Conservation (phyloP, 2,888 invertebrate genomes). For the Parochlus steinenii region DNA sequence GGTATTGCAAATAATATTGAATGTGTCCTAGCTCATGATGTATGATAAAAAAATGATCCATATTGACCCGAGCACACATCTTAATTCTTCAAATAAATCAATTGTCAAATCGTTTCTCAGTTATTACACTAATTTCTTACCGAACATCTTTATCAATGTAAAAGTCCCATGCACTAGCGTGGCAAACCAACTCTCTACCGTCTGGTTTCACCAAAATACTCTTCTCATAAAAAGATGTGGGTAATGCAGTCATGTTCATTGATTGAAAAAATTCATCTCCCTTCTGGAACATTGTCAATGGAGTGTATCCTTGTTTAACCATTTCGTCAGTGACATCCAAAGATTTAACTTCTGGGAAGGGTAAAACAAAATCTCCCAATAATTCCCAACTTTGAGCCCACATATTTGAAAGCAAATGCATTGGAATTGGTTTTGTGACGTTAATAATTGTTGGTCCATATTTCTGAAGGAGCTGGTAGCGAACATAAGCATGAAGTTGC, state of each 20-base stretch:
- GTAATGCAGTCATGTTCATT: constrained; percentile 63
- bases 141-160: constrained; percentile 63
- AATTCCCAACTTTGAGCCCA: constrained; percentile 68
- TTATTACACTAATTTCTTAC: too few relatives aligned
- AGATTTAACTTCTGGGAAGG: constrained; percentile 51
- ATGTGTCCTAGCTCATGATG: constrained; percentile 57
- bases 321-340: constrained; percentile 60
- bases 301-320: constrained; percentile 56
- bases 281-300: constrained; percentile 61
- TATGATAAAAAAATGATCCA: constrained; percentile 38
- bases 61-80: constrained; percentile 43
- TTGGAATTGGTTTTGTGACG: constrained; percentile 56
- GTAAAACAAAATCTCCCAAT: constrained; percentile 40
- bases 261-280: constrained; percentile 78
- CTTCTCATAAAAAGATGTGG: constrained; percentile 66
- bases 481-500: constrained; percentile 68
- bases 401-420: constrained; percentile 64
- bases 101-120: too few relatives aligned
- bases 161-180: constrained; percentile 84
- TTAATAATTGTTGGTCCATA: constrained; percentile 53
- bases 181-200: constrained; percentile 59
- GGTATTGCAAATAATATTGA: constrained; percentile 51
- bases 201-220: constrained; percentile 73
- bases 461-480: constrained; percentile 46
- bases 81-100: too few relatives aligned